phyloP scores from a whole-genome alignment of 2,113 vertebrate species.

The Corythornis madagascariensis region DNA sequence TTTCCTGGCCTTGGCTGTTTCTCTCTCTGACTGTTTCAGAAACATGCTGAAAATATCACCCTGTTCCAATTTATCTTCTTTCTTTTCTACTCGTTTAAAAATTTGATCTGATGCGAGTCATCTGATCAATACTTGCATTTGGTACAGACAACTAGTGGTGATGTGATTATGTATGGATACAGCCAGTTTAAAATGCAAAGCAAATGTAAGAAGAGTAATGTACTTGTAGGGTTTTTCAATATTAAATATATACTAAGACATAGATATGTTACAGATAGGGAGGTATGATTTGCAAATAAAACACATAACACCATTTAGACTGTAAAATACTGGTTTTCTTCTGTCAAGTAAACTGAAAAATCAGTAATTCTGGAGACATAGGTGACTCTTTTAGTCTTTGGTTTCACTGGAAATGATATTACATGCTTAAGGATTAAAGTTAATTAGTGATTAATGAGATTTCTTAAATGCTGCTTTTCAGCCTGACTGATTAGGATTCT shows the following conservation, averaged over 20 bases:
- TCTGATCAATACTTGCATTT: not conserved
- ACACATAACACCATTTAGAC: not conserved
- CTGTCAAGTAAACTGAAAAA: not conserved
- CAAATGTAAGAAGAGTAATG: not conserved
- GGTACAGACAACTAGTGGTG: not conserved
- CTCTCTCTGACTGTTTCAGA: not conserved
- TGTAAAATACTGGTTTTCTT: not conserved
- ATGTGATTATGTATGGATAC: not conserved
- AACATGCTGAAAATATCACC: not conserved
- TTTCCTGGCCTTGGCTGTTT: not conserved
- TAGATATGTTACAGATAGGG: not conserved
- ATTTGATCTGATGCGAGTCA: not conserved
- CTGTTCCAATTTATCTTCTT: not conserved
- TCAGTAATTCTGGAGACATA: not conserved
- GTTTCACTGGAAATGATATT: constrained; percentile 28
- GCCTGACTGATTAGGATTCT: not conserved
- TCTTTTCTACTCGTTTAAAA: not conserved
- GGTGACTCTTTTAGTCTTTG: not conserved
- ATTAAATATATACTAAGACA: not conserved
- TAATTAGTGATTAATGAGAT: constrained; percentile 40
- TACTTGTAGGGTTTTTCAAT: not conserved
- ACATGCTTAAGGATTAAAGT: not conserved
- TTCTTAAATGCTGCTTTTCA: not conserved
- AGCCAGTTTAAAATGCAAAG: not conserved
- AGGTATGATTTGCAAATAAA: not conserved